Percentiles rank a stretch among this genome's conserved stretches.
These are phyloP conservation scores for Conchocele bisecta DNA, from an alignment of 2,888 invertebrate species.

Conservation along the genomic window DNA sequence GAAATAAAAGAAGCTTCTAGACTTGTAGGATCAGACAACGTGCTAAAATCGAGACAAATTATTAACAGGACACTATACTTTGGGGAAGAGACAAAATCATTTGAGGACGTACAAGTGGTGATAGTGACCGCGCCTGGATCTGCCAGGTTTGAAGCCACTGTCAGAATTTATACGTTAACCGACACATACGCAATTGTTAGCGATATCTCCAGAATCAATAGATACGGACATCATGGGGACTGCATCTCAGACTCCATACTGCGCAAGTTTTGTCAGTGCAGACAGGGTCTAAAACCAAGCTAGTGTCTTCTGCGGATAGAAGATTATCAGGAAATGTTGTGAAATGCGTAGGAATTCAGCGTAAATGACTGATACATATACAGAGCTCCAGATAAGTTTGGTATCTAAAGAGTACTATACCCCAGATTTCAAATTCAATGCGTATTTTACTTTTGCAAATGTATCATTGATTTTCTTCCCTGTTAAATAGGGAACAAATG, in stretches of 20 bases:
- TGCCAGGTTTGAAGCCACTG: conserved; percentile 91
- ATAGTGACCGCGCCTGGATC: conserved; percentile 87
- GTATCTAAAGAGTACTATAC: too few relatives aligned
- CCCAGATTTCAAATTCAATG: too few relatives aligned
- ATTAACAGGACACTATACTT: conserved; percentile 35
- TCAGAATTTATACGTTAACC: conserved; percentile 83
- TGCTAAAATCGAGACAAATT: conserved; percentile 49
- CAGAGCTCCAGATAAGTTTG: too few relatives aligned
- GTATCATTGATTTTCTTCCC: too few relatives aligned
- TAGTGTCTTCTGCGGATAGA: too few relatives aligned
- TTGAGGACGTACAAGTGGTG: conserved; percentile 85
- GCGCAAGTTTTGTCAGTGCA: conserved; percentile 82
- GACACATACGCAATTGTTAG: conserved; percentile 86
- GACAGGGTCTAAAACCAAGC: too few relatives aligned
- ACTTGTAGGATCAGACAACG: conserved; percentile 60
- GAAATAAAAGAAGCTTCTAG: conserved; percentile 88
- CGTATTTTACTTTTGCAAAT: too few relatives aligned
- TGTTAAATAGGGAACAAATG: too few relatives aligned
- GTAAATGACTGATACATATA: too few relatives aligned
- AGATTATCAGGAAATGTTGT: too few relatives aligned
- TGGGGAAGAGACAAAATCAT: conserved; percentile 39
- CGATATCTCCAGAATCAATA: conserved; percentile 84
- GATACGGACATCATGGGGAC: conserved; percentile 81
- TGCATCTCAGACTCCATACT: conserved; percentile 79
- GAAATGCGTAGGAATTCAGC: too few relatives aligned